Conservation (phyloP, 2,797 vertebrate species). For the Sebastes matsubarae region DNA sequence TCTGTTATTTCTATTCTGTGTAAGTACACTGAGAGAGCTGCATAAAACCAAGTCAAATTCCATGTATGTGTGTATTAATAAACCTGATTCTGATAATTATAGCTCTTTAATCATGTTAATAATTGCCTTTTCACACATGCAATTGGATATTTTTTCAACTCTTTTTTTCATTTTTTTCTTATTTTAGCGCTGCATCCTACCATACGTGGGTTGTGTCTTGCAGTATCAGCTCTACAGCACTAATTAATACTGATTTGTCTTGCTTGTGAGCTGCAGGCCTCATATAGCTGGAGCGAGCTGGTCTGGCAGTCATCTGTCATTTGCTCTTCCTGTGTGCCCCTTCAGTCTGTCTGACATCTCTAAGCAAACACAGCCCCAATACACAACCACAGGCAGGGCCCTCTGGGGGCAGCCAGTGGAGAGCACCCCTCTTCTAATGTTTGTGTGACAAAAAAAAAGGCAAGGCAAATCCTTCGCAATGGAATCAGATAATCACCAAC, state of each 20-base stretch:
- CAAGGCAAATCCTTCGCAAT: slow-evolving; percentile 87
- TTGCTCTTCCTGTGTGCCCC: slow-evolving; percentile 82
- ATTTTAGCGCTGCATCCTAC: not conserved
- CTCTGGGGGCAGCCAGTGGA: slow-evolving; percentile 75
- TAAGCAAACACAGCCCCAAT: slow-evolving; percentile 85
- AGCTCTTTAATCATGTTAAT: not conserved
- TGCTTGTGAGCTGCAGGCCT: not conserved
- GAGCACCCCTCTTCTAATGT: slow-evolving; percentile 85
- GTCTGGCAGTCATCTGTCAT: slow-evolving; percentile 84
- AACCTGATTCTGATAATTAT: not conserved
- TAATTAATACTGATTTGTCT: slow-evolving; percentile 54
- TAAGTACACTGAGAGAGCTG: too few species aligned
- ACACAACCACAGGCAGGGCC: slow-evolving; percentile 84
- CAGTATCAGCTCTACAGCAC: not conserved
- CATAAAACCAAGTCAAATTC: too few species aligned
- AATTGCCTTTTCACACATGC: not conserved
- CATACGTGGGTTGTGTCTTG: not conserved
- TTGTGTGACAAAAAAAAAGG: slow-evolving; percentile 89
- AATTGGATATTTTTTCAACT: not conserved
- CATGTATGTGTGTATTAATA: too few species aligned
- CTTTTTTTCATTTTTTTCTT: not conserved
- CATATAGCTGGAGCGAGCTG: slow-evolving; percentile 16
- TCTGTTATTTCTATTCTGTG: too few species aligned
- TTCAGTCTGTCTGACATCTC: slow-evolving; percentile 86
- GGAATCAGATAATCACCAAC: slow-evolving; percentile 88